phyloP scores from a whole-genome alignment of 2,888 invertebrate species.

The Cacoxenus indagator region DNA sequence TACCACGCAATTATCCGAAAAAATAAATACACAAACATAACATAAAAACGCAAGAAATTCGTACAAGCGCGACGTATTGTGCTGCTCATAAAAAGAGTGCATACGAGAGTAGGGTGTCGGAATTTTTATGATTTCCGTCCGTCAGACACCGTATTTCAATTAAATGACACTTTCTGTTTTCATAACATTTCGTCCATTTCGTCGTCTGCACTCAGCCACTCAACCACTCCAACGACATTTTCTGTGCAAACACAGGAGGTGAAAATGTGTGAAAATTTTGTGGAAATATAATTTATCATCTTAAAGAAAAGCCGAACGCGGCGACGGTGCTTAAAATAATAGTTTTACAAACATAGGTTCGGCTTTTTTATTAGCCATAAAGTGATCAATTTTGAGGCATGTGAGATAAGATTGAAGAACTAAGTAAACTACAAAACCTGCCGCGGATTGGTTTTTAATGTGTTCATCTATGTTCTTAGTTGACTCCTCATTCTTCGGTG shows the following conservation, averaged over 20 bases:
- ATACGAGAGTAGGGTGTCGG: slow-evolving; percentile 32
- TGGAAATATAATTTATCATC: not conserved
- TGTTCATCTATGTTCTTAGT: no score
- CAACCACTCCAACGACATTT: no score
- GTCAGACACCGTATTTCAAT: slow-evolving; percentile 54
- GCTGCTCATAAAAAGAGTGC: not conserved
- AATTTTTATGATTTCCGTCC: slow-evolving; percentile 61
- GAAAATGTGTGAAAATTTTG: not conserved
- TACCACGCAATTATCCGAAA: slow-evolving; percentile 8
- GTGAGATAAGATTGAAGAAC: no score
- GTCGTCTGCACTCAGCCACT: not conserved
- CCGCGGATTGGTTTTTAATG: no score
- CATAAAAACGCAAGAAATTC: not conserved
- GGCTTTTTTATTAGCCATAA: not conserved
- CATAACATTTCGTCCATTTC: not conserved
- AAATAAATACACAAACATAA: not conserved
- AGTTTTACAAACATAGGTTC: not conserved
- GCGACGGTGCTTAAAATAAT: not conserved
- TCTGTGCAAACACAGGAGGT: not conserved
- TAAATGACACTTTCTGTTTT: slow-evolving; percentile 51
- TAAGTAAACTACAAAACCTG: no score
- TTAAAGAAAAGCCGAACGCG: not conserved
- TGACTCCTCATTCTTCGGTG: no score
- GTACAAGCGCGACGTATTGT: not conserved
- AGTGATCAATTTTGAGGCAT: no score